Conservation (phyloP, 2,797 vertebrate genomes). For the Remorina albescens region DNA sequence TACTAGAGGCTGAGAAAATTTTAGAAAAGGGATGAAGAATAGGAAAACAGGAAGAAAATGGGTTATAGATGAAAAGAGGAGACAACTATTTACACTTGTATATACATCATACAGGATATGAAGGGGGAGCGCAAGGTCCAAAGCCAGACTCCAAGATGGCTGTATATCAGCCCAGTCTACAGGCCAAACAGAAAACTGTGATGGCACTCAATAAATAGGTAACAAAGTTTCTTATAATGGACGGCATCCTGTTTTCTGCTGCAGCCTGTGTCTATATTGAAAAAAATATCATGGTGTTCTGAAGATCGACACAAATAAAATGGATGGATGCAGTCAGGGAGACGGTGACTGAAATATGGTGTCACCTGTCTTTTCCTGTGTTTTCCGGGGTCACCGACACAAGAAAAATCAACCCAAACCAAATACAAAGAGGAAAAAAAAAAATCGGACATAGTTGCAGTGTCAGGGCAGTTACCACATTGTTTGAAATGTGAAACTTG, state of each 20-base stretch:
- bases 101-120: slow-evolving; percentile 83
- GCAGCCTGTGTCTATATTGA: slow-evolving; percentile 41
- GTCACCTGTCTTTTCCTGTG: slow-evolving; percentile 6
- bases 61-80: slow-evolving; percentile 37
- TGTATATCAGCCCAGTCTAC: slow-evolving; percentile 51
- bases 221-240: slow-evolving; percentile 56
- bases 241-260: slow-evolving; percentile 60
- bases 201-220: slow-evolving; percentile 79
- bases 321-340: slow-evolving; percentile 58
- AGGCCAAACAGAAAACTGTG: slow-evolving; percentile 61
- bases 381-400: slow-evolving; percentile 15
- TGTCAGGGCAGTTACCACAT: slow-evolving; percentile 57
- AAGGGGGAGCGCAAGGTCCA: slow-evolving; percentile 69
- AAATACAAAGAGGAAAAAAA: slow-evolving; percentile 15
- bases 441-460: slow-evolving; percentile 41
- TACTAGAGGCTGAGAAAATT: slow-evolving; percentile 43
- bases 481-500: slow-evolving; percentile 33
- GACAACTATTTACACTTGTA: slow-evolving; percentile 83
- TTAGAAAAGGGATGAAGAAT: slow-evolving; percentile 35
- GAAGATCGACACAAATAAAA: slow-evolving; percentile 51
- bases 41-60: slow-evolving; percentile 19
- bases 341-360: slow-evolving; percentile 15
- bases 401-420: slow-evolving; percentile 31
- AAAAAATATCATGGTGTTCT: slow-evolving; percentile 35
- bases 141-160: slow-evolving; percentile 54